Evolutionary conservation across 1,140 invertebrate genomes (phyloP).

Genomic region (Carposina sasakii): DNA sequence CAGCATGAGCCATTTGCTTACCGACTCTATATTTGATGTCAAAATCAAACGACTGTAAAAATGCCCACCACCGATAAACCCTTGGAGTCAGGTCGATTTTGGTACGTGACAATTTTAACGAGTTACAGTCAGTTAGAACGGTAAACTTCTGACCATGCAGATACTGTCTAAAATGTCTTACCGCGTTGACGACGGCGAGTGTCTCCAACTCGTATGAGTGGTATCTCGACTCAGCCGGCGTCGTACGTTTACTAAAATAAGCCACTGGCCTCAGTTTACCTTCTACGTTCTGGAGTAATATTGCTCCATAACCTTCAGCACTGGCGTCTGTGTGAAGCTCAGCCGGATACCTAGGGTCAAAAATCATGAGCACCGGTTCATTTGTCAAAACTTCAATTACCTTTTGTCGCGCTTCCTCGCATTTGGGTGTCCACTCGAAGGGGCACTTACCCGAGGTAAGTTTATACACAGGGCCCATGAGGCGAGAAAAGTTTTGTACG

Average conservation of each 20-base stretch:
- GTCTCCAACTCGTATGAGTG: constrained; percentile 4
- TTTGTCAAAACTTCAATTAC: neutral
- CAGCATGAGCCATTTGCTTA: constrained; percentile 25
- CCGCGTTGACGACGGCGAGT: constrained; percentile 23
- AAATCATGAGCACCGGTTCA: constrained; percentile 36
- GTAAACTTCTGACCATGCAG: too few species aligned
- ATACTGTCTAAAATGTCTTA: constrained; percentile 37
- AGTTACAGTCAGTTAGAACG: constrained; percentile 21
- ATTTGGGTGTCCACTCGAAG: too few species aligned
- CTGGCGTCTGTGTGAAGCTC: constrained; percentile 21
- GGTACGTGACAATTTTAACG: neutral
- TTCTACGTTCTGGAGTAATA: constrained; percentile 14
- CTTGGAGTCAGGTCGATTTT: too few species aligned
- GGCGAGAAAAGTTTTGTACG: neutral
- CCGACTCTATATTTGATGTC: neutral
- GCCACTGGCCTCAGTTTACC: constrained; percentile 16
- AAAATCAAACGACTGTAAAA: neutral
- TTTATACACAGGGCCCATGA: neutral
- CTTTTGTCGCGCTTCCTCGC: neutral
- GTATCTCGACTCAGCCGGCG: neutral
- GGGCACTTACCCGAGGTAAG: neutral
- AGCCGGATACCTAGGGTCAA: constrained; percentile 34
- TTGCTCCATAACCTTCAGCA: neutral
- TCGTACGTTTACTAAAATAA: neutral
- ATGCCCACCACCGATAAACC: too few species aligned